These are phyloP conservation scores for Synergus itoensis DNA, from an alignment of 2,888 invertebrate genomes.

Conservation along the genomic window DNA sequence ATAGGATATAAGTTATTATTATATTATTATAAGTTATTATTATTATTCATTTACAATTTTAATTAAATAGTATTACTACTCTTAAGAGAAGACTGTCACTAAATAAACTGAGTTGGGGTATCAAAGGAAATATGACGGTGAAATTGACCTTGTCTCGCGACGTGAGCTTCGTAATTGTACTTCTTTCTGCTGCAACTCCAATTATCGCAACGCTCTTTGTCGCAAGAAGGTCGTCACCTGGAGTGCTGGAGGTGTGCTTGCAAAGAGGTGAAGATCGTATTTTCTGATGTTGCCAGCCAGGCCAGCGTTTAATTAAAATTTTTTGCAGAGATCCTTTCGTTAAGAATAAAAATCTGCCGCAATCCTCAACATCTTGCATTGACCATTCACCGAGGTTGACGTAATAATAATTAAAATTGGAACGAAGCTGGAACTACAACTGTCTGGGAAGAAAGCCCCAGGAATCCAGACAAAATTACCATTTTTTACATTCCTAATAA, in stretches of 20 bases:
- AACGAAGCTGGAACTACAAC: neutral
- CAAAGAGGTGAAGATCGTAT: constrained; percentile 51
- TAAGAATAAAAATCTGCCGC: constrained; percentile 42
- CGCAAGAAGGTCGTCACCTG: constrained; percentile 50
- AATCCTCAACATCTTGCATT: neutral
- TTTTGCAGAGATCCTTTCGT: constrained; percentile 56
- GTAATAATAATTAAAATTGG: constrained; percentile 7
- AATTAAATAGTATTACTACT: neutral
- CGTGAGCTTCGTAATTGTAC: constrained; percentile 31
- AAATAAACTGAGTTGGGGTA: neutral
- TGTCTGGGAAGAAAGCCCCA: neutral
- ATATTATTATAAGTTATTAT: too few species aligned
- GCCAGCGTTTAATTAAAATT: constrained; percentile 65
- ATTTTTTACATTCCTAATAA: neutral
- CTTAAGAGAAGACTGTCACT: neutral
- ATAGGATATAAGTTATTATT: too few species aligned
- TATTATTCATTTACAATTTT: neutral
- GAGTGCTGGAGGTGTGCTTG: constrained; percentile 45
- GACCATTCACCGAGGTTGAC: neutral
- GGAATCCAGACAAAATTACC: neutral
- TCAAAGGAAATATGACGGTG: neutral
- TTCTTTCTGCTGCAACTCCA: constrained; percentile 55
- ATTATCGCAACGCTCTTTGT: constrained; percentile 60
- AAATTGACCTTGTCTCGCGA: constrained; percentile 8
- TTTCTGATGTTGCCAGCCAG: constrained; percentile 44